A percentile compares a stretch with the other conserved stretches of the same genome.
These are phyloP conservation scores for Platanista minor DNA, from an alignment of 2,113 vertebrate genomes.

Conservation along the genomic window DNA sequence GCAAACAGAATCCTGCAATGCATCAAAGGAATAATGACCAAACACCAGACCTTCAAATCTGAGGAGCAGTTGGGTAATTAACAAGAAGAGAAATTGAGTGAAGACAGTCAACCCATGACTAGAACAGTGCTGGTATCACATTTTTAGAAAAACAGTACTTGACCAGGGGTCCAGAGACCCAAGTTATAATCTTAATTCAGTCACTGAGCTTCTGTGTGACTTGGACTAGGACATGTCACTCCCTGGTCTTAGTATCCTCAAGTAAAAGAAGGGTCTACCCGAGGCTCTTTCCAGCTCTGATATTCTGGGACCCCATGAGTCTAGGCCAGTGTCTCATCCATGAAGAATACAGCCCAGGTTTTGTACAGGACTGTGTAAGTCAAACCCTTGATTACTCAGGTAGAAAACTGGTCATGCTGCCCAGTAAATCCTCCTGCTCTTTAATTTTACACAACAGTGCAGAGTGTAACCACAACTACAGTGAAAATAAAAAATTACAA, in stretches of 20 bases:
- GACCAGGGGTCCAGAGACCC: neutral
- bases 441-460: constrained; percentile 62
- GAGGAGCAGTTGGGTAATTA: neutral
- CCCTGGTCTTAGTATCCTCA: neutral
- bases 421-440: constrained; percentile 69
- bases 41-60: neutral
- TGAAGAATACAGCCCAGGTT: constrained; percentile 23
- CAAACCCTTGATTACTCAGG: constrained; percentile 45
- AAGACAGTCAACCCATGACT: neutral
- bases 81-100: neutral
- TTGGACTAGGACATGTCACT: neutral
- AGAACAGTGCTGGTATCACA: neutral
- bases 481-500: constrained; percentile 55
- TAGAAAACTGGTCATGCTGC: constrained; percentile 59
- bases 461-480: constrained; percentile 27
- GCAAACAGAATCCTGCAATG: neutral
- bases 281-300: neutral
- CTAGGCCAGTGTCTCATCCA: neutral
- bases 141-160: neutral
- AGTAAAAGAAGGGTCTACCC: neutral
- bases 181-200: neutral
- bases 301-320: neutral
- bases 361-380: neutral
- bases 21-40: neutral
- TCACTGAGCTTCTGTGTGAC: neutral